Evolutionary conservation across 2,797 vertebrate species (phyloP).

Genomic region (Poecilia gillii): DNA sequence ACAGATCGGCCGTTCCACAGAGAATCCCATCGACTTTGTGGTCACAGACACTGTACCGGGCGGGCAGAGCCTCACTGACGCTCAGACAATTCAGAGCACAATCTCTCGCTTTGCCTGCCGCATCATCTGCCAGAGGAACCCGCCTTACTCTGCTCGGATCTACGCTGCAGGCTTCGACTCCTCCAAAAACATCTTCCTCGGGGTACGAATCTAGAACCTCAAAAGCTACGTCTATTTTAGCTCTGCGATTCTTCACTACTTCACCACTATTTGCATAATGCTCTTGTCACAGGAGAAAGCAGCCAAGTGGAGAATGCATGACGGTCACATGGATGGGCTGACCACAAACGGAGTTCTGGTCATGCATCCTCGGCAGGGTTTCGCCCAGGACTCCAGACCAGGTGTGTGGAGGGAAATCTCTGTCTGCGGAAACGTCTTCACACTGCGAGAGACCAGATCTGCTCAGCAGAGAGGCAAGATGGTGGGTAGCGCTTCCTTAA

Average conservation of each 20-base stretch:
- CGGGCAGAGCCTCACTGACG: conserved; percentile 83
- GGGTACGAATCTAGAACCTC: conserved; percentile 72
- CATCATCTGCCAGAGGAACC: conserved; percentile 92
- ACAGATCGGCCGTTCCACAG: conserved; percentile 93
- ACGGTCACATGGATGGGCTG: conserved; percentile 95
- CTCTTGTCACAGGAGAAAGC: conserved; percentile 87
- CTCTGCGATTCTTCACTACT: neutral
- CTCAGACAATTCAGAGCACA: conserved; percentile 89
- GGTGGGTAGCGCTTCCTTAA: conserved; percentile 74
- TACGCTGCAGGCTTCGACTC: conserved; percentile 96
- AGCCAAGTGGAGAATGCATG: conserved; percentile 91
- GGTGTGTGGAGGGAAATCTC: conserved; percentile 96
- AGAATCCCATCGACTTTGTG: conserved; percentile 94
- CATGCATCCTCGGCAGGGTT: conserved; percentile 92
- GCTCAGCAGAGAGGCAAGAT: conserved; percentile 91
- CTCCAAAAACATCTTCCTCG: conserved; percentile 96
- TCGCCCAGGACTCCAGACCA: conserved; percentile 90
- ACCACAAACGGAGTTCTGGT: conserved; percentile 96
- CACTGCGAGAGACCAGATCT: conserved; percentile 90
- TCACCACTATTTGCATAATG: rapidly evolving
- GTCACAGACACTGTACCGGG: conserved; percentile 90
- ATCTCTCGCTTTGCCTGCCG: conserved; percentile 96
- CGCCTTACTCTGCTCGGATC: conserved; percentile 90
- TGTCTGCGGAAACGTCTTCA: conserved; percentile 93
- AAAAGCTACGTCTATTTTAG: neutral